These are phyloP conservation scores for Campopleginae sp. DNA, from an alignment of 2,888 invertebrate species.

Conservation along the genomic window DNA sequence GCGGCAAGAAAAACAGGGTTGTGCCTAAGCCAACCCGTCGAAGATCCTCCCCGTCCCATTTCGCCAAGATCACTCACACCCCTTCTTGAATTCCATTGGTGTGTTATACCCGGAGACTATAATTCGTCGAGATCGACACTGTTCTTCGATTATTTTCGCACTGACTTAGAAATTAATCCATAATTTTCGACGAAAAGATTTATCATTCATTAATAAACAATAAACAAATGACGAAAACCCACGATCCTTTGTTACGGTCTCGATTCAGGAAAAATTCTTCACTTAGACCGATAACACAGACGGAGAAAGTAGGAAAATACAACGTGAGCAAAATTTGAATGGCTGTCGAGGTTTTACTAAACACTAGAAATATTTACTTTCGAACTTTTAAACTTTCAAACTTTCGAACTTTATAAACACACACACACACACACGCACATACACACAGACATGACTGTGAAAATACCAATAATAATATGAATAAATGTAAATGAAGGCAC, in stretches of 20 bases:
- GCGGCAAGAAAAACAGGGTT: constrained; percentile 83
- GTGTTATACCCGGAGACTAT: constrained; percentile 71
- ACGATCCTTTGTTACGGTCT: neutral
- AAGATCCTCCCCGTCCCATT: constrained; percentile 76
- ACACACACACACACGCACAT: too few relatives aligned
- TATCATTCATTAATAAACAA: neutral
- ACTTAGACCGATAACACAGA: neutral
- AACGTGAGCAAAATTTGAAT: neutral
- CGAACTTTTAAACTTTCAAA: neutral
- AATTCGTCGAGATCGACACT: constrained; percentile 74
- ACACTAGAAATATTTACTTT: neutral
- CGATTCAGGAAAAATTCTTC: neutral
- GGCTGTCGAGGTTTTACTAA: neutral
- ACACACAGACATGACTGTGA: too few relatives aligned
- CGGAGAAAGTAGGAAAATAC: neutral
- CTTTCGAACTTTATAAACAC: too few relatives aligned
- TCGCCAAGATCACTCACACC: constrained; percentile 74
- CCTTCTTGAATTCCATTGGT: constrained; percentile 71
- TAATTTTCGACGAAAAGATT: neutral
- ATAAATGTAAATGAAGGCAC: too few relatives aligned
- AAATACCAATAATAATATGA: too few relatives aligned
- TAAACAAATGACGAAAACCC: neutral
- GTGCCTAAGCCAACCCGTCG: constrained; percentile 80
- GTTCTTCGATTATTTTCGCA: constrained; percentile 73
- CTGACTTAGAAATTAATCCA: constrained; percentile 70